Conservation (phyloP, 37 sponge, comb jelly and placozoan genomes). For the Theonella swinhoei region DNA sequence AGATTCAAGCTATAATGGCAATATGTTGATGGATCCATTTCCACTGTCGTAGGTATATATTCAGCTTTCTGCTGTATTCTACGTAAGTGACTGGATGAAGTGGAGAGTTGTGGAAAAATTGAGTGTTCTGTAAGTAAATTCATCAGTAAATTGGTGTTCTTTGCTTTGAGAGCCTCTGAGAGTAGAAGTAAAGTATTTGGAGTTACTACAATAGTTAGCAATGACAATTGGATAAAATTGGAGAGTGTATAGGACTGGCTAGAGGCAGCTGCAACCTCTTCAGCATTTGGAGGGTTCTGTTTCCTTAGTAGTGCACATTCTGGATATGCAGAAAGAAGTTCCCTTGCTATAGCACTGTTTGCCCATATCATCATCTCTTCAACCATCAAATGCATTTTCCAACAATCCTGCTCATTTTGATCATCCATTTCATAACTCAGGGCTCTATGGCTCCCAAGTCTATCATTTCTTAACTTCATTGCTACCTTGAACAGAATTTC, state of each 20-base stretch:
- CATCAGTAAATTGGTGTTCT: neutral
- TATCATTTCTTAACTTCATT: neutral
- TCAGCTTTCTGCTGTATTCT: conserved; percentile 11
- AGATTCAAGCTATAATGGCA: conserved; percentile 44
- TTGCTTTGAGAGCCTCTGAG: neutral
- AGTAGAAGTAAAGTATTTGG: neutral
- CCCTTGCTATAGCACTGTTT: conserved; percentile 40
- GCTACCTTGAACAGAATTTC: conserved; percentile 41
- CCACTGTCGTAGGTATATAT: conserved; percentile 29
- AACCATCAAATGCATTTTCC: conserved; percentile 51
- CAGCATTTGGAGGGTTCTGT: conserved; percentile 37
- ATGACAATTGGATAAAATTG: neutral
- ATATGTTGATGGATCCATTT: neutral
- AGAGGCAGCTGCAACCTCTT: neutral
- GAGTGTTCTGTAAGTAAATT: conserved; percentile 16
- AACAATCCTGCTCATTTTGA: conserved; percentile 1
- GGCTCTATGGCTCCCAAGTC: conserved; percentile 22
- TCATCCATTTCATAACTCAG: conserved; percentile 31
- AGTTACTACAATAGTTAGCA: neutral
- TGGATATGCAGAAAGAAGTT: neutral
- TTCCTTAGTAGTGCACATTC: conserved; percentile 35
- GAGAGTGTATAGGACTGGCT: neutral
- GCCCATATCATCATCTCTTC: conserved; percentile 84
- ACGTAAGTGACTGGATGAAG: neutral
- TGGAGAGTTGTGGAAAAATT: conserved; percentile 56